Evolutionary conservation across 2,113 vertebrate species (phyloP), one percentile per base, ranked within the genome.

Genomic region (Columba janthina): DNA sequence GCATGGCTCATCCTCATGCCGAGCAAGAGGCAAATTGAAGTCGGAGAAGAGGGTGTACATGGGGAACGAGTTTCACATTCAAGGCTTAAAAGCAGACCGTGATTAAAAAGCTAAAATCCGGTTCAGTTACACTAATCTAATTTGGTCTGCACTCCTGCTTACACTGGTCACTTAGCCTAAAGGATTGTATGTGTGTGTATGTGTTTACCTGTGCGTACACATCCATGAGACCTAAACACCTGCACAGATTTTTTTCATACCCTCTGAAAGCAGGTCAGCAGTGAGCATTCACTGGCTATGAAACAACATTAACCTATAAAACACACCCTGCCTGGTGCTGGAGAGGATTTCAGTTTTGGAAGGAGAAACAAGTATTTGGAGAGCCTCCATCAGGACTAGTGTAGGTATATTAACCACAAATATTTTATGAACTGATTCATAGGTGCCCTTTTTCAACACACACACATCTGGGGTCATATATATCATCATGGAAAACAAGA

Each of bases 281-380:
- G 56, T 58, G 53, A 97, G 71, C 70, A 82, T 40, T 96, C 93
- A 91, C 66, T 94, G 92, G 54, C 90, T 90, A 65, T 76, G 88
- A 94, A 96, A 96, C 32, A 79, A 65, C 88, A 82, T 93, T 78
- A 79, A 93, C 79, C 26, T 88, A n/a, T 77, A 56, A 82, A 95
- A 75, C 2, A 3, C 10, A 76, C 44, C 44, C 42, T 75, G 65
- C 32, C 53, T 53, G 29, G 17, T 74, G 38, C 46, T 95, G 56
- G 19, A 1, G 1, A 87, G 53, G 34, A 75, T 75, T 94, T 67
- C 42, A 40, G 15, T 46, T 93, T 44, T 16, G 42, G 58, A 36
- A 50, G 20, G 29, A 79, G 32, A 34, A 42, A 38, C 9, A 87
- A 66, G 11, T 8, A 56, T 17, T 36, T 40, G 58, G 38, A 71